Base-by-base conservation (phyloP, 2,888 invertebrate genomes). In the Automeris io region DNA sequence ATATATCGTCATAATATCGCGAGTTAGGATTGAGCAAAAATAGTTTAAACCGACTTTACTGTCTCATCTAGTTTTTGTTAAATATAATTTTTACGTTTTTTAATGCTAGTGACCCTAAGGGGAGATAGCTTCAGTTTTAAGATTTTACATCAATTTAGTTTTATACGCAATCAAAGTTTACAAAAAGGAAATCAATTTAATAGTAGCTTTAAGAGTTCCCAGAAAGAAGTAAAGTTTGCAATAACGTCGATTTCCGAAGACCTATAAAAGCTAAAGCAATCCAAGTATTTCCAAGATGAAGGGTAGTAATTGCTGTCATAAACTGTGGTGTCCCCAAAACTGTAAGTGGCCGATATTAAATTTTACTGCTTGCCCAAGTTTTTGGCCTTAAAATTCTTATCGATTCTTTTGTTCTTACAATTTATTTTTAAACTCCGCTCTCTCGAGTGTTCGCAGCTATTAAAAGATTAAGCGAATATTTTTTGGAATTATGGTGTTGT, bases 281-380 rank as follows among this genome's bases (percentile, higher is more conserved):
- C 73, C 65, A 67, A 45, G 61, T 64, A 70, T 78, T 78, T 73
- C 67, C 57, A 60, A 71, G 71, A 77, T 75, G 79, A 80, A 74
- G 75, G 77, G 69, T 77, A 71, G 80, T 77, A 80, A 85, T 83
- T 78, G 82, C 69, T 43, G 54, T 69, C 58, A 75, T 85, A 81
- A 85, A 83, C 53, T 73, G 76, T 68, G 78, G 73, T 80, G 75
- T 75, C 75, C 68, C 67, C 66, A 58, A 61, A 75, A 72, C 66
- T 66, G 65, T 57, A 60, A 61, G 52, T 53, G 64, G 60, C 50
- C 64, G 67, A 65, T 79, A 76, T 83, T 74, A 83, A 76, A 80
- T 78, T 83, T 83, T 78, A 82, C 68, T 75, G 63, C 67, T 61
- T 61, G 51, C 50, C 66, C 55, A 70, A 79, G 67, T 74, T 80